A percentile compares a stretch with the other conserved stretches of the same genome.
Evolutionary conservation across 2,113 vertebrate genomes (phyloP).

Genomic region (Phycodurus eques): DNA sequence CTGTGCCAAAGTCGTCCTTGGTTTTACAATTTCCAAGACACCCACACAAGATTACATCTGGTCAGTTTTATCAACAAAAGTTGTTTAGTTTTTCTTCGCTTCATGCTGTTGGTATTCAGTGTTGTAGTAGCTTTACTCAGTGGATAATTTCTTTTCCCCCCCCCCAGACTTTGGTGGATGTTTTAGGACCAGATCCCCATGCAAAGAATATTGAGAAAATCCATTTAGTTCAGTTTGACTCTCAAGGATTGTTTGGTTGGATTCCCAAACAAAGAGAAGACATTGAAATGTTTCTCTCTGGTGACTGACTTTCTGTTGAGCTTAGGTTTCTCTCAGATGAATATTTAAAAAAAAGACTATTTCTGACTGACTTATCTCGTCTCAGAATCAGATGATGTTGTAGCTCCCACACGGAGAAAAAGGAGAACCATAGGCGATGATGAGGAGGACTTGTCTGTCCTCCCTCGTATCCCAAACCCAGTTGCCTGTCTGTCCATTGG

Average conservation of each 20-base stretch:
- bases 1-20: not conserved
- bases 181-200: conserved; percentile 82
- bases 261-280: conserved; percentile 69
- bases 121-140: not conserved
- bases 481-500: conserved; percentile 79
- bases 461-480: conserved; percentile 83
- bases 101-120: not conserved
- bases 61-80: not conserved
- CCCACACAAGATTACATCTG: not conserved
- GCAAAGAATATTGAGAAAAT: conserved; percentile 69
- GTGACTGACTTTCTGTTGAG: conserved; percentile 53
- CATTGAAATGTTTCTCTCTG: conserved; percentile 75
- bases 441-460: conserved; percentile 1
- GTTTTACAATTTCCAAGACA: not conserved
- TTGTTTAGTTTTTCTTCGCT: conserved; percentile 2
- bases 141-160: conserved; percentile 16
- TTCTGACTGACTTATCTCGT: not conserved
- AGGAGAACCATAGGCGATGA: conserved; percentile 38
- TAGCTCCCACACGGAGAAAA: conserved; percentile 32
- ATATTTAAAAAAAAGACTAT: not conserved
- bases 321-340: not conserved
- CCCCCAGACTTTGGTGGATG: conserved; percentile 71
- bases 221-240: conserved; percentile 79
- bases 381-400: conserved; percentile 50
- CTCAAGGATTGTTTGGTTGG: conserved; percentile 82